Percentiles rank a stretch among this genome's conserved stretches.
Conservation (phyloP, 2,888 invertebrate species). For the Beris chalybata region DNA sequence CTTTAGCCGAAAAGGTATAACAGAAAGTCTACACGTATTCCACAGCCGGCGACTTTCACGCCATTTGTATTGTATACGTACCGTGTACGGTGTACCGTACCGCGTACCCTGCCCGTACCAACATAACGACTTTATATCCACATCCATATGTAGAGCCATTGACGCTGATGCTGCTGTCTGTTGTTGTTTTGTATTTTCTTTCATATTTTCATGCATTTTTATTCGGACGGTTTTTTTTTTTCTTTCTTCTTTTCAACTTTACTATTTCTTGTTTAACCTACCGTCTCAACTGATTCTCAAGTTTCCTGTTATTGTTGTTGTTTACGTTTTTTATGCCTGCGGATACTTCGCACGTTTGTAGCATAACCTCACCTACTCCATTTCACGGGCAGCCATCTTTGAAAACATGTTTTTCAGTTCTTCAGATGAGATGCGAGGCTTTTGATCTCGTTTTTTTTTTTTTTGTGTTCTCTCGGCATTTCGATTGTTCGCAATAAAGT, state of each 20-base stretch:
- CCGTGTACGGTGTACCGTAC: background rate
- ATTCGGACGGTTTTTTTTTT: no score
- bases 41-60: constrained; percentile 13
- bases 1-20: constrained; percentile 1
- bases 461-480: no score
- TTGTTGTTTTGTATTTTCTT: background rate
- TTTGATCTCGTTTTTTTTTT: no score
- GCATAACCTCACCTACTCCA: constrained; percentile 11
- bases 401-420: background rate
- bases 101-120: background rate
- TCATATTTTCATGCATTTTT: no score
- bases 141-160: no score
- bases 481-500: no score
- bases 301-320: constrained; percentile 12
- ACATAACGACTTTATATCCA: no score
- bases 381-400: constrained; percentile 16
- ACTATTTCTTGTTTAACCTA: background rate
- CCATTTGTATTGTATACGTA: background rate
- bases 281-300: constrained; percentile 3
- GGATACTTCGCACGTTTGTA: constrained; percentile 1
- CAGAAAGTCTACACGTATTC: constrained; percentile 7
- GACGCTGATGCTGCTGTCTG: background rate
- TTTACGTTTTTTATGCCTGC: constrained; percentile 10
- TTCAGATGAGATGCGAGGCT: no score
- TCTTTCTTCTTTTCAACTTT: no score